Conservation (phyloP, 2,888 invertebrate genomes). For the Leptinotarsa juncta region DNA sequence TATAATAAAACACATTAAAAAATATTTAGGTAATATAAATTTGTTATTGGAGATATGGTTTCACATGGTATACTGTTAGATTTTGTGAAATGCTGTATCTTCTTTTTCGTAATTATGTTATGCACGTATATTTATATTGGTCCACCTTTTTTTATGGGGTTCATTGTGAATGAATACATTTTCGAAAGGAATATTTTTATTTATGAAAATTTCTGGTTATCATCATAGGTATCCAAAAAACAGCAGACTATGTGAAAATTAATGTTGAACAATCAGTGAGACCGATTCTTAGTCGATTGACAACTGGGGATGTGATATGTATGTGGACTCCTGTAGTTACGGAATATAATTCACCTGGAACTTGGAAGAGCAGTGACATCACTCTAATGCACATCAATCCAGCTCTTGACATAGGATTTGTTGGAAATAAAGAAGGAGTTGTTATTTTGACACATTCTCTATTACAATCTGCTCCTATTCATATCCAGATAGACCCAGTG, state of each 20-base stretch:
- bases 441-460: constrained; percentile 60
- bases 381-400: constrained; percentile 59
- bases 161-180: too few species aligned
- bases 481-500: constrained; percentile 58
- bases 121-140: too few species aligned
- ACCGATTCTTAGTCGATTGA: constrained; percentile 62
- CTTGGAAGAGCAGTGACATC: constrained; percentile 63
- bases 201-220: not conserved
- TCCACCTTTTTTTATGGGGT: too few species aligned
- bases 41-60: too few species aligned
- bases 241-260: constrained; percentile 64
- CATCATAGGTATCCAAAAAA: constrained; percentile 53
- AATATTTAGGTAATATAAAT: too few species aligned
- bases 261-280: constrained; percentile 62
- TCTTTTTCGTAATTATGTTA: too few species aligned
- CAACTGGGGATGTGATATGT: constrained; percentile 70
- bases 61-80: too few species aligned
- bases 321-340: constrained; percentile 66
- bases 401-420: constrained; percentile 62
- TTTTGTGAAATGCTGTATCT: too few species aligned
- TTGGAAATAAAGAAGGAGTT: constrained; percentile 56
- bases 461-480: constrained; percentile 58
- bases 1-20: too few species aligned
- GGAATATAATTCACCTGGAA: constrained; percentile 57
- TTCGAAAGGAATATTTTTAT: not conserved